Base-by-base conservation (phyloP, 2,888 invertebrate species). In the Ormyrus pomaceus region DNA sequence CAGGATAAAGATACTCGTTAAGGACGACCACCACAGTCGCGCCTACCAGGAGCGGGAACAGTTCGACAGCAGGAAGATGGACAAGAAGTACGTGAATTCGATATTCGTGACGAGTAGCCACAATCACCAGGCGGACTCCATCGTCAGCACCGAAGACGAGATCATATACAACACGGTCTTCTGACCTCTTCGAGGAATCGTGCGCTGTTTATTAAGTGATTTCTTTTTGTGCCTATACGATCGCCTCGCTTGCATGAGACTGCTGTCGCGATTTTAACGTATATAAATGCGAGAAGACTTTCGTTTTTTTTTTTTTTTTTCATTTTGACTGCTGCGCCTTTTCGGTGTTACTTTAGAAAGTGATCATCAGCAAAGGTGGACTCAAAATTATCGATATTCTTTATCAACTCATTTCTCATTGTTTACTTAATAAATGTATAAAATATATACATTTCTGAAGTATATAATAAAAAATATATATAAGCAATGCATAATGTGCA, bases 91-190 rank as follows among this genome's bases (percentile, higher is more conserved):
- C 71, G 84, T 86, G 5, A 89, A 89, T 84, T 87, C 88, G 53
- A 86, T 89, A 77, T 86, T 88, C 74, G 85, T 86, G 13, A 85
- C 82, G 58, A 85, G 87, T 55, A 87, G 87, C 64, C 88, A 87
- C 77, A 87, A 88, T 80, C 56, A 68, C 9, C 62, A 62, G 7
- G 46, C 87, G 88, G 46, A 88, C 87, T 88, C 90, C n/a, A 88
- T 89, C 72, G 86, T 89, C 59, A 87, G 83, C 69, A 87, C 87
- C 65, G 89, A 89, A 64, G 89, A 90, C 62, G 88, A 90, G 69
- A 87, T 88, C 72, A 88, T 90, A 74, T 90, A 90, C 80, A 90
- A 90, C 62, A 89, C 90, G 61, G 87, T 90, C 83, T 90, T 89
- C 80, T 90, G 84, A 87, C 77, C 76, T 72, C 34, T 7, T 13